Conservation (phyloP, 2,797 vertebrate species). For the Euthynnus affinis region DNA sequence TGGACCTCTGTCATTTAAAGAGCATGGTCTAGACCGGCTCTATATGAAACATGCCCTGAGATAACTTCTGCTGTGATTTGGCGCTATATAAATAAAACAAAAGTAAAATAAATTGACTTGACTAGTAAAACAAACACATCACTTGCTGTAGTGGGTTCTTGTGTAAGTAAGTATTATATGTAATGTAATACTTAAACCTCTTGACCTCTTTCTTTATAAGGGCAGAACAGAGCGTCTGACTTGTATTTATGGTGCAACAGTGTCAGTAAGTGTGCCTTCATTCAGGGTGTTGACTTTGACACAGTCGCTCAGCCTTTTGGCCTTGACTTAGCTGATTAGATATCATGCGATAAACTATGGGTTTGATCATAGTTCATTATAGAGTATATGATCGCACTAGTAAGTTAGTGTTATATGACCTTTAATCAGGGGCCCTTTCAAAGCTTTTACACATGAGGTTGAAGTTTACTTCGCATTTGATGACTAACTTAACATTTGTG, state of each 20-base stretch:
- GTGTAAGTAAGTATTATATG: too few species aligned
- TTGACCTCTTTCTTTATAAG: not conserved
- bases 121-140: too few species aligned
- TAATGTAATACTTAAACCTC: not conserved
- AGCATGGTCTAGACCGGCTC: too few species aligned
- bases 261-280: not conserved
- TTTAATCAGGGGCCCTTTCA: slow-evolving; percentile 1
- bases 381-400: not conserved
- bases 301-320: slow-evolving; percentile 3
- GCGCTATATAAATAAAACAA: too few species aligned
- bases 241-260: not conserved
- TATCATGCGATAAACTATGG: slow-evolving; percentile 17
- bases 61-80: too few species aligned
- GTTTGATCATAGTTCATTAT: not conserved
- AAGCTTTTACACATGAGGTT: not conserved
- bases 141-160: too few species aligned
- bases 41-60: too few species aligned
- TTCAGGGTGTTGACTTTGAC: slow-evolving; percentile 8
- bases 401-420: not conserved
- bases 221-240: not conserved
- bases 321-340: slow-evolving; percentile 63
- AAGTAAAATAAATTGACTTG: too few species aligned
- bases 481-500: too few species aligned
- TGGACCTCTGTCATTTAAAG: too few species aligned
- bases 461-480: not conserved